These are phyloP conservation scores for Melolontha melolontha DNA, from an alignment of 2,888 invertebrate genomes.

Conservation along the genomic window DNA sequence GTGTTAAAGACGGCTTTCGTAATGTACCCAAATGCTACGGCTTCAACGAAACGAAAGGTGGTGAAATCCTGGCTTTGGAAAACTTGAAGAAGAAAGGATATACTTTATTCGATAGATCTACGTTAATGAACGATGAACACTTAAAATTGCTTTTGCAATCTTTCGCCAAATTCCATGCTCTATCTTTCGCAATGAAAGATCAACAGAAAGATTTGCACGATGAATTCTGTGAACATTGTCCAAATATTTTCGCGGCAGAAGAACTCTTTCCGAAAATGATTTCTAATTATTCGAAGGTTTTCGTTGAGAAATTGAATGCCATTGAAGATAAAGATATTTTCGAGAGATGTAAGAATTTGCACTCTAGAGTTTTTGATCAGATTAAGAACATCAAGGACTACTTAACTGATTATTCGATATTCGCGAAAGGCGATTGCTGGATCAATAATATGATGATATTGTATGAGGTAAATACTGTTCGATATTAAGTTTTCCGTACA, in stretches of 20 bases:
- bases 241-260: not conserved
- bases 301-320: constrained; percentile 19
- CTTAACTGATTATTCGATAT: constrained; percentile 31
- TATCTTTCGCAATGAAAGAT: constrained; percentile 55
- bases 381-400: not conserved
- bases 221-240: constrained; percentile 17
- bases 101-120: constrained; percentile 52
- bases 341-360: not conserved
- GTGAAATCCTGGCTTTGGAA: constrained; percentile 53
- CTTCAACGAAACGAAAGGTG: not conserved
- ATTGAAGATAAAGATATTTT: constrained; percentile 18
- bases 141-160: constrained; percentile 53
- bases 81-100: constrained; percentile 54
- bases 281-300: not conserved
- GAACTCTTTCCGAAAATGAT: constrained; percentile 6
- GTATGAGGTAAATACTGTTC: constrained; percentile 39
- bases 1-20: constrained; percentile 7
- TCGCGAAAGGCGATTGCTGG: constrained; percentile 47
- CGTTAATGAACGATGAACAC: constrained; percentile 56
- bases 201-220: constrained; percentile 49
- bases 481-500: no score
- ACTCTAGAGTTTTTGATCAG: constrained; percentile 4
- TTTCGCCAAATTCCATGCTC: constrained; percentile 58
- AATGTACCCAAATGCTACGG: constrained; percentile 42
- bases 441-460: constrained; percentile 46